These are phyloP conservation scores for Lagria hirta DNA, from an alignment of 2,888 invertebrate species.

Conservation along the genomic window DNA sequence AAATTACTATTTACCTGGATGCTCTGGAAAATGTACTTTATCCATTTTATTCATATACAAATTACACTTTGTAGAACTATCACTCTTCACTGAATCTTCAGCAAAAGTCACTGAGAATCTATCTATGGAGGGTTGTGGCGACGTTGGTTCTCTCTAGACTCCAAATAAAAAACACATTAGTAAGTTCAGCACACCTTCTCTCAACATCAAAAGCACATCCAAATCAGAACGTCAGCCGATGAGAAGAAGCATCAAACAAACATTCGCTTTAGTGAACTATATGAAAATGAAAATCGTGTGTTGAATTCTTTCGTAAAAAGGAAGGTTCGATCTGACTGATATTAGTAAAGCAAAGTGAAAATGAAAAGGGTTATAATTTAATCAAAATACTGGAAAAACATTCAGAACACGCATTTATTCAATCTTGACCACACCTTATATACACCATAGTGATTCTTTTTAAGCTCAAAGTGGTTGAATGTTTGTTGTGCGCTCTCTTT, in stretches of 20 bases:
- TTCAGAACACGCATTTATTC: constrained; percentile 52
- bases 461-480: constrained; percentile 10
- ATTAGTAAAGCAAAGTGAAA: constrained; percentile 38
- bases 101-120: constrained; percentile 74
- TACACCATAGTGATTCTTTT: constrained; percentile 36
- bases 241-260: constrained; percentile 3
- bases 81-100: constrained; percentile 54
- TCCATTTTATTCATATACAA: constrained; percentile 40
- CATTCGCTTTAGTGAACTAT: constrained; percentile 5
- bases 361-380: constrained; percentile 53
- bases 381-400: constrained; percentile 50
- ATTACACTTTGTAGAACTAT: constrained; percentile 33
- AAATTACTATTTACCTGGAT: constrained; percentile 32
- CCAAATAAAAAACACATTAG: constrained; percentile 8
- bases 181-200: constrained; percentile 7
- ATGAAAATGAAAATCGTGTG: constrained; percentile 9
- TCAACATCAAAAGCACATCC: constrained; percentile 4
- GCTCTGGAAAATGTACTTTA: constrained; percentile 42
- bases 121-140: constrained; percentile 71
- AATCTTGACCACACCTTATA: constrained; percentile 47
- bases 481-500: constrained; percentile 4
- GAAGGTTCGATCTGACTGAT: constrained; percentile 18
- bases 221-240: constrained; percentile 3
- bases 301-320: too few relatives aligned
- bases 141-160: constrained; percentile 59